These are phyloP conservation scores for Hemitrygon akajei DNA, from an alignment of 2,797 vertebrate genomes.

Conservation along the genomic window DNA sequence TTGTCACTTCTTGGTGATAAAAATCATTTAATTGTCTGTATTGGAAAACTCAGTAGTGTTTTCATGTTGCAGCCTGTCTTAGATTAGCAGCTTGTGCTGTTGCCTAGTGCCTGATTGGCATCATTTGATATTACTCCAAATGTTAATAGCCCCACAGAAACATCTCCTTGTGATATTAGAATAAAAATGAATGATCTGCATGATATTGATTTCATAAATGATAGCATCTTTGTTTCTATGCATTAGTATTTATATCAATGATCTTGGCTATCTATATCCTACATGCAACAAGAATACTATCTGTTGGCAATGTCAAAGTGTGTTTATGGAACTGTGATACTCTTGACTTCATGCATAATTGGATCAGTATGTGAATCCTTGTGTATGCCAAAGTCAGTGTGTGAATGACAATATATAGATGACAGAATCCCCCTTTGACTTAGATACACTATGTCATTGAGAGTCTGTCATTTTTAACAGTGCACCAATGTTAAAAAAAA, in stretches of 20 bases:
- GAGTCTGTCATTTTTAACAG: neutral
- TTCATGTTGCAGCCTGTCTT: neutral
- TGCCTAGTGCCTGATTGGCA: neutral
- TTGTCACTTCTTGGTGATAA: neutral
- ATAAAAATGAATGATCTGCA: neutral
- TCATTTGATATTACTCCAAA: neutral
- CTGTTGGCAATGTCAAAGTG: neutral
- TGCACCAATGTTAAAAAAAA: neutral
- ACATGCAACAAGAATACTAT: neutral
- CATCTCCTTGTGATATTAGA: neutral
- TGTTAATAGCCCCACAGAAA: neutral
- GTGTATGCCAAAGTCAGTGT: neutral
- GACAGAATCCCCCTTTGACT: too few relatives aligned
- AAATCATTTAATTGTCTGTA: neutral
- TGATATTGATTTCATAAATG: neutral
- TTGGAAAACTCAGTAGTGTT: neutral
- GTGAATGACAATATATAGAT: neutral
- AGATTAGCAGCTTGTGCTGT: neutral
- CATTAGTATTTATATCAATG: neutral
- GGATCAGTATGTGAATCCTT: neutral
- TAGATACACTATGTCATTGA: too few relatives aligned
- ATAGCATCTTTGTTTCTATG: neutral
- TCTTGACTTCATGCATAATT: neutral
- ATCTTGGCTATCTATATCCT: neutral
- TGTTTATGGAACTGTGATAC: neutral